A percentile compares a stretch with the other conserved stretches of the same genome.
Evolutionary conservation across 2,113 vertebrate species (phyloP).

Genomic region (Mionectes macconnelli): DNA sequence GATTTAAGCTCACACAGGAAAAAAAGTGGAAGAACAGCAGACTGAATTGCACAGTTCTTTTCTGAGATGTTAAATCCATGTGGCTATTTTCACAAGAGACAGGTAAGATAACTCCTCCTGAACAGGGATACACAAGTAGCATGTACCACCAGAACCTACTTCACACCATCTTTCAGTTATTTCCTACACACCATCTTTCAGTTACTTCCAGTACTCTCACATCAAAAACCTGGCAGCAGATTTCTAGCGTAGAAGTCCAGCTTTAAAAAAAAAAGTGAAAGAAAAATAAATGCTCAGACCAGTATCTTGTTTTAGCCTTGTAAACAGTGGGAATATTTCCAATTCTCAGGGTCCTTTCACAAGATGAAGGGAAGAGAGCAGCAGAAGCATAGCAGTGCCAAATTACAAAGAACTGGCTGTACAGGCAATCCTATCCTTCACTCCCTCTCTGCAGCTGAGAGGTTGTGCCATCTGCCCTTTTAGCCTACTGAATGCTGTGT

Average conservation of each 20-base stretch:
- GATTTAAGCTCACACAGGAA: not conserved
- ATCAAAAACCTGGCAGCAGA: not conserved
- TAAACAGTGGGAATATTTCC: constrained; percentile 6
- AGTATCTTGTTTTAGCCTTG: constrained; percentile 18
- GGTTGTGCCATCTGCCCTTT: constrained; percentile 33
- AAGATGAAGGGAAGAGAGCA: constrained; percentile 9
- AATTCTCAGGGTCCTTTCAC: constrained; percentile 29
- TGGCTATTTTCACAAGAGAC: not conserved
- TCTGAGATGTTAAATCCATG: not conserved
- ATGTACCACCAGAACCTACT: not conserved
- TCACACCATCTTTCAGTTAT: not conserved
- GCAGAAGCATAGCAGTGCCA: not conserved
- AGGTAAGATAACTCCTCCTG: not conserved
- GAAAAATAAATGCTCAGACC: not conserved
- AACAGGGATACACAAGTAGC: not conserved
- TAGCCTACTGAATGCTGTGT: not conserved
- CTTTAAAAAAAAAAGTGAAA: constrained; percentile 5
- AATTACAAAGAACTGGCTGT: constrained; percentile 56
- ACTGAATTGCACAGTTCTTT: not conserved
- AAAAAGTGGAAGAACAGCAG: not conserved
- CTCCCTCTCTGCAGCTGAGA: not conserved
- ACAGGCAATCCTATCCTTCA: not conserved
- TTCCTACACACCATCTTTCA: not conserved
- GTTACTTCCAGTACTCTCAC: not conserved
- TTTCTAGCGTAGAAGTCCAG: not conserved